These are phyloP conservation scores for Saturnia japonica DNA, from an alignment of 2,888 invertebrate species.

Conservation along the genomic window DNA sequence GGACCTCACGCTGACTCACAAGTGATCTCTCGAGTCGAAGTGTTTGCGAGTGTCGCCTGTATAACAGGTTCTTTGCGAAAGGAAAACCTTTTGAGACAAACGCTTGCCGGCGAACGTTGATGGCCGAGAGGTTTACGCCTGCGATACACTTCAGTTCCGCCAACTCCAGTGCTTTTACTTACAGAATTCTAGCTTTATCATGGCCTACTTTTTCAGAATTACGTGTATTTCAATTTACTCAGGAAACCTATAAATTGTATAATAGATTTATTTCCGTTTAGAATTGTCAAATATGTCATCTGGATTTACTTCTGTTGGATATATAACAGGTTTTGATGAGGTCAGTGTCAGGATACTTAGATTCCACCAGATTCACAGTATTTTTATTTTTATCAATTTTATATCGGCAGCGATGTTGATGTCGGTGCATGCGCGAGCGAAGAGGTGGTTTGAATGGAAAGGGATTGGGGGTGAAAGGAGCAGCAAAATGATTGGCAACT, in stretches of 20 bases:
- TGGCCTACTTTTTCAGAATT: background rate
- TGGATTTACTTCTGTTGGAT: too few species aligned
- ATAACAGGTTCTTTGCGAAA: conserved; percentile 45
- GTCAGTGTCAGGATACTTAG: too few species aligned
- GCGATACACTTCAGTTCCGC: conserved; percentile 16
- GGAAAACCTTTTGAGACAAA: conserved; percentile 39
- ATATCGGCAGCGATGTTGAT: too few species aligned
- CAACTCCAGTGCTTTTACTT: conserved; percentile 11
- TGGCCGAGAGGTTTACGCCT: conserved; percentile 23
- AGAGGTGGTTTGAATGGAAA: too few species aligned
- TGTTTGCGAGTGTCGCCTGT: conserved; percentile 51
- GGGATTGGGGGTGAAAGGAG: too few species aligned
- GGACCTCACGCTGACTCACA: conserved; percentile 43
- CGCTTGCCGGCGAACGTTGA: conserved; percentile 27
- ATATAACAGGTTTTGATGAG: too few species aligned
- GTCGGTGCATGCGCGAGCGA: too few species aligned
- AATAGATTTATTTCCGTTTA: too few species aligned
- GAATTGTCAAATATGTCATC: too few species aligned
- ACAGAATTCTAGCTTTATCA: background rate
- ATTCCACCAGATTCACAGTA: too few species aligned
- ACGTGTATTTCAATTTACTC: background rate
- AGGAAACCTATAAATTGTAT: background rate
- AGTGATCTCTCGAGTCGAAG: conserved; percentile 49
- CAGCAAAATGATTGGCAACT: too few species aligned
- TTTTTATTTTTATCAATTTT: too few species aligned